These are phyloP conservation scores for Neosilurus mollespiculum DNA, from an alignment of 2,797 vertebrate species.

Conservation along the genomic window DNA sequence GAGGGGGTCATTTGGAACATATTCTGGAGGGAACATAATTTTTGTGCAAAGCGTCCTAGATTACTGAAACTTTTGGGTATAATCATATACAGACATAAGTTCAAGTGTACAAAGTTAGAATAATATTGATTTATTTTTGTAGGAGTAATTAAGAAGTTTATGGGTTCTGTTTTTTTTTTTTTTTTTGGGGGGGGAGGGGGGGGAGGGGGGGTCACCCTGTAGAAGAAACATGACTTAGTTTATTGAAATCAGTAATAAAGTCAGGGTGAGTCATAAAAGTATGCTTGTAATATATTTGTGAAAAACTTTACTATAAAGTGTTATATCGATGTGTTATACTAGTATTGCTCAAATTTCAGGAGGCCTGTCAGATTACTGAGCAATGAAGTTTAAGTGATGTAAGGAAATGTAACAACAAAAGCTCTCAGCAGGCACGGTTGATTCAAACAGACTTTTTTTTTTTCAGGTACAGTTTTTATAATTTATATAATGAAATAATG, in stretches of 20 bases:
- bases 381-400: conserved; percentile 37
- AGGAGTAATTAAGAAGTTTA: too few relatives aligned
- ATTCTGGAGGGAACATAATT: too few relatives aligned
- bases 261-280: conserved; percentile 4
- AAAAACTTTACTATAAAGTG: background rate
- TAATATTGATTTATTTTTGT: too few relatives aligned
- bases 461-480: conserved; percentile 37
- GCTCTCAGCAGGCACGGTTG: conserved; percentile 19
- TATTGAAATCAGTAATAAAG: background rate
- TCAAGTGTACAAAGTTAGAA: too few relatives aligned
- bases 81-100: too few relatives aligned
- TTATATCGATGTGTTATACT: background rate
- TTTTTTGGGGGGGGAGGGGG: too few relatives aligned
- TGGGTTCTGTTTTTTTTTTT: too few relatives aligned
- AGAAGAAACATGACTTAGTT: too few relatives aligned
- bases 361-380: conserved; percentile 40
- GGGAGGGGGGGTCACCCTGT: too few relatives aligned
- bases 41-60: too few relatives aligned
- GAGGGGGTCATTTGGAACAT: too few relatives aligned
- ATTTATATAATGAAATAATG: conserved; percentile 29
- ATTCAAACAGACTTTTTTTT: conserved; percentile 37
- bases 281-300: conserved; percentile 26
- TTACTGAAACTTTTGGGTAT: too few relatives aligned
- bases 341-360: conserved; percentile 1
- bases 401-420: conserved; percentile 36